Evolutionary conservation across 1,140 invertebrate species (phyloP), one percentile per base, ranked within the genome.

Genomic region (Acromyrmex heyeri): DNA sequence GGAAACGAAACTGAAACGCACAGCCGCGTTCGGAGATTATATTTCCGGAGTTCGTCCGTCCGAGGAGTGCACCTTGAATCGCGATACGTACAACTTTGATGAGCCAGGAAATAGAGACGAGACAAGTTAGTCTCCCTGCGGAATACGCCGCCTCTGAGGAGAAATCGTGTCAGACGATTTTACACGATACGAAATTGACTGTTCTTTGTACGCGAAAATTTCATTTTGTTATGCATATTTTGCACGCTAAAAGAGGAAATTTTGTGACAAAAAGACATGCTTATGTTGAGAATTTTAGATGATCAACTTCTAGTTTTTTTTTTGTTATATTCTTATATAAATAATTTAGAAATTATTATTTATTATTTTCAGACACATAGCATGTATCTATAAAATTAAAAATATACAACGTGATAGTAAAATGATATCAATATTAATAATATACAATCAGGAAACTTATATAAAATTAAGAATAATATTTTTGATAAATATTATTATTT

Each of bases 71-170:
- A 75, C 18, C 55, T 61, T 73, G 69, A 83, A 83, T 73, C 55
- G 55, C 27, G 79, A 83, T 73, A 83, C 55, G 67, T 83, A 62
- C 69, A 83, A 83, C 69, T 83, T 83, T 83, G 79, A 83, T 83
- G 38, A 83, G 69, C 55, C 14, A 73, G 79, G 55, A 83, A 83
- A 73, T 83, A 61, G 53, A 75, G 79, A 73, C 50, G 79, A 72
- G 79, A 61, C 67, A 83, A 73, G 67, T 73, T 82, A 48, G 67
- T 73, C 38, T 61, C 67, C 67, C 55, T 18, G 12, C 38, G 79
- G 67, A 59, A 10, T 21, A n/a, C 6, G n/a, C 30, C n/a, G 10
- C 8, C 53, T 70, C 16, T 34, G 53, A 34, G 67, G 53, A 59
- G 38, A 61, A 61, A 48, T 83, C 38, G 27, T n/a, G 14, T 14